Base-by-base conservation (phyloP, 2,113 vertebrate genomes). In the Falcunculus frontatus region DNA sequence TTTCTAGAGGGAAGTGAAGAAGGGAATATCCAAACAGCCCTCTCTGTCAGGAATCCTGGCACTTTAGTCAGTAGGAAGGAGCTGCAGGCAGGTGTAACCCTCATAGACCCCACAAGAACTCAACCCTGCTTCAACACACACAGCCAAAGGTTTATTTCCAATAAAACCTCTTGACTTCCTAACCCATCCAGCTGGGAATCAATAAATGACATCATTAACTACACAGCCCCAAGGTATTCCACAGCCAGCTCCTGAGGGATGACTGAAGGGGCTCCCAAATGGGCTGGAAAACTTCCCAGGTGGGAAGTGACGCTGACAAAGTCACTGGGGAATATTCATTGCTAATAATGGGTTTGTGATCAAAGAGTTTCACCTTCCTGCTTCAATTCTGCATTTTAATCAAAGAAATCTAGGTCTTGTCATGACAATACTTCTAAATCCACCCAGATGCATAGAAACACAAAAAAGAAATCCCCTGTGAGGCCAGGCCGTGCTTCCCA, bases 131-230 rank as follows among this genome's bases (percentile, higher is more conserved):
- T 30, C 78, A 53, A 55, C n/a, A 32, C 18, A 13, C 70, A 49
- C 41, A 91, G 82, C 15, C 30, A 47, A 67, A 64, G 25, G n/a
- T 56, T 85, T 29, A 41, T 33, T 88, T 88, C 72, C 67, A 83
- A 11, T 1, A 55, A 62, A 82, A 90, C 27, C 82, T 96, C 74
- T 64, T 67, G 73, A 89, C 76, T 96, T 87, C 84, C 69, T 83
- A 80, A 85, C 69, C 55, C 81, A 89, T n/a, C 52, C 59, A 33
- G 46, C 50, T 78, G 32, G 35, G 67, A 83, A 80, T 55, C 92
- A 89, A 87, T 67, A 87, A 69, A 73, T 77, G 39, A 70, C 68
- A 94, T 44, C 62, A 57, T 37, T 74, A 91, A 60, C 74, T 41
- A 37, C 21, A 44, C 35, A 84, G 53, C 52, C 83, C 55, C 26